A percentile compares a stretch with the other conserved stretches of the same genome.
These are phyloP conservation scores for Papilio dardanus DNA, from an alignment of 1,140 invertebrate species.

Conservation along the genomic window DNA sequence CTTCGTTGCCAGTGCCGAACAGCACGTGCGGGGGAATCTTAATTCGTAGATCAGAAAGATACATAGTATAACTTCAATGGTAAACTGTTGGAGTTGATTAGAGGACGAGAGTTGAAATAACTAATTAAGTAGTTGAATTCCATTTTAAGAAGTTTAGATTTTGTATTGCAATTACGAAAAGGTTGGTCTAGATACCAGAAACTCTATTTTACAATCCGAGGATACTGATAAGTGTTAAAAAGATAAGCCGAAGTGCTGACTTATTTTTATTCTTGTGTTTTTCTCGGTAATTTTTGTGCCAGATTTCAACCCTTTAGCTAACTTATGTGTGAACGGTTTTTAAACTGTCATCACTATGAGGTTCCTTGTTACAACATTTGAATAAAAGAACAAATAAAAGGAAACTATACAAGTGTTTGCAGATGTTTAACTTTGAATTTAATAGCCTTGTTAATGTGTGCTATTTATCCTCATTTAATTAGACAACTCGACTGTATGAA, in stretches of 20 bases:
- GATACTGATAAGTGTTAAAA: neutral
- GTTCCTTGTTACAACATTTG: neutral
- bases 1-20: neutral
- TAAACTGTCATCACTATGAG: neutral
- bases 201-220: no score
- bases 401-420: neutral
- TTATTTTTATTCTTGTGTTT: neutral
- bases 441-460: conserved; percentile 5
- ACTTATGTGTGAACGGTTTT: neutral
- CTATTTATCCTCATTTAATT: conserved; percentile 21
- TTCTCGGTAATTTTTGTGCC: neutral
- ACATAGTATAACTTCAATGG: neutral
- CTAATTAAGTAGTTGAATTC: no score
- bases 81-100: neutral
- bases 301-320: neutral
- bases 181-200: no score
- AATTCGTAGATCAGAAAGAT: conserved; percentile 26
- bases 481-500: neutral
- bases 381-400: neutral
- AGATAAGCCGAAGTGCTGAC: neutral
- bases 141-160: neutral
- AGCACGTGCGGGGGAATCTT: conserved; percentile 12
- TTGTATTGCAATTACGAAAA: neutral
- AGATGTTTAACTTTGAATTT: neutral
- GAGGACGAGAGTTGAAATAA: no score